phyloP scores from a whole-genome alignment of 2,888 invertebrate genomes.

The Smittia sp. region DNA sequence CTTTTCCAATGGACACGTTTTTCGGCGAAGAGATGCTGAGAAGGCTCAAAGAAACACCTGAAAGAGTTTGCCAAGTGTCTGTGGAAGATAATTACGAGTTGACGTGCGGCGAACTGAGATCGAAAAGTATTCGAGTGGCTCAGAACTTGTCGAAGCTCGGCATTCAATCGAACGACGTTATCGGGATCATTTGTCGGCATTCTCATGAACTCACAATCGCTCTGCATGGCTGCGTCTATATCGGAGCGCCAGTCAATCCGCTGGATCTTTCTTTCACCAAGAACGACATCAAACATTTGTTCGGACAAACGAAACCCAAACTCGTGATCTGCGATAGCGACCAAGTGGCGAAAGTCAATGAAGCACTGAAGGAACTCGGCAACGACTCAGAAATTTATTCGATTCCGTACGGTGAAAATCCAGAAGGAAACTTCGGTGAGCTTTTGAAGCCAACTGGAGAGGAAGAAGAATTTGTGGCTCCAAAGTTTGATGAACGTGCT shows the following conservation, averaged over 20 bases:
- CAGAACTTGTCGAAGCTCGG: not conserved
- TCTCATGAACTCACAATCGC: slow-evolving; percentile 7
- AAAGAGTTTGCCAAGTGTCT: no score
- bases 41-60: no score
- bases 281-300: slow-evolving; percentile 13
- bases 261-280: not conserved
- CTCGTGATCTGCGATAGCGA: slow-evolving; percentile 22
- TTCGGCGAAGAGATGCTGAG: no score
- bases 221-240: slow-evolving; percentile 8
- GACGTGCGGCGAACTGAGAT: no score
- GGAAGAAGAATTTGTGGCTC: not conserved
- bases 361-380: not conserved
- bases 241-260: slow-evolving; percentile 29
- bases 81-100: no score
- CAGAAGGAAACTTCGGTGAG: not conserved
- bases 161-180: slow-evolving; percentile 1
- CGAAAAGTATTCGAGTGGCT: no score
- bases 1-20: no score
- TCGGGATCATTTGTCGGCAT: slow-evolving; percentile 29
- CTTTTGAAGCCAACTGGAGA: not conserved
- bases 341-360: not conserved
- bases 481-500: not conserved
- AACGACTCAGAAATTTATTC: not conserved
- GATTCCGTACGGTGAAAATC: not conserved
- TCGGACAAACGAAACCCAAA: slow-evolving; percentile 25